Conservation (phyloP, 2,888 invertebrate genomes). For the Macaria liturata region DNA sequence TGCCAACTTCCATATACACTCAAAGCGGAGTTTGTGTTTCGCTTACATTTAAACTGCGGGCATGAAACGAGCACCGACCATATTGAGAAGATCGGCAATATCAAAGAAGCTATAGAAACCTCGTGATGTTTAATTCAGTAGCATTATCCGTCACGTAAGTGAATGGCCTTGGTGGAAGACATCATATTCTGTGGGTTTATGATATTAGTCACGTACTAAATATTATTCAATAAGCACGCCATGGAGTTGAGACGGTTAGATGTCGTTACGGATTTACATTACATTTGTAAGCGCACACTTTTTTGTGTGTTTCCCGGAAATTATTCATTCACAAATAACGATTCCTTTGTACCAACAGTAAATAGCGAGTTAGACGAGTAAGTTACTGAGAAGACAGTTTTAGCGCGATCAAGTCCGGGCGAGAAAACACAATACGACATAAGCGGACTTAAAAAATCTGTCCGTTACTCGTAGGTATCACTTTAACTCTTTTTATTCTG, state of each 20-base stretch:
- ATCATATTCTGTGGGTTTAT: slow-evolving; percentile 38
- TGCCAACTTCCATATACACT: slow-evolving; percentile 64
- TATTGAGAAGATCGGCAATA: slow-evolving; percentile 46
- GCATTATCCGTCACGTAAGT: slow-evolving; percentile 46
- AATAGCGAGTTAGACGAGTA: too few relatives aligned
- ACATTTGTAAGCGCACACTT: too few relatives aligned
- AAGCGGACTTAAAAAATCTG: too few relatives aligned
- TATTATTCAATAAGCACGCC: slow-evolving; percentile 17
- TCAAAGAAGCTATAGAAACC: slow-evolving; percentile 40
- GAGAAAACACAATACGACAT: too few relatives aligned
- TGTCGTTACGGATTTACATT: slow-evolving; percentile 6
- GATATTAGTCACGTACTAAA: slow-evolving; percentile 54
- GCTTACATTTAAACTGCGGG: slow-evolving; percentile 3
- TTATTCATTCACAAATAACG: too few relatives aligned
- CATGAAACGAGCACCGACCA: slow-evolving; percentile 33
- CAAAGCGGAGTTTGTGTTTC: slow-evolving; percentile 17
- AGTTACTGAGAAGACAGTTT: too few relatives aligned
- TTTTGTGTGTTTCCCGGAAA: too few relatives aligned
- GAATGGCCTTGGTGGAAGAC: slow-evolving; percentile 52
- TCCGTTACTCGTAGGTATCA: too few relatives aligned
- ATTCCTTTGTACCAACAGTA: too few relatives aligned
- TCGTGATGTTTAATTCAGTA: slow-evolving; percentile 59
- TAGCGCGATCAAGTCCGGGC: too few relatives aligned
- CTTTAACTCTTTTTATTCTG: too few relatives aligned
- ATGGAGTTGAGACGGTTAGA: slow-evolving; percentile 15